A percentile compares a stretch with the other conserved stretches of the same genome.
Evolutionary conservation across 2,888 invertebrate genomes (phyloP).

Genomic region (Sylvicola cinctus): DNA sequence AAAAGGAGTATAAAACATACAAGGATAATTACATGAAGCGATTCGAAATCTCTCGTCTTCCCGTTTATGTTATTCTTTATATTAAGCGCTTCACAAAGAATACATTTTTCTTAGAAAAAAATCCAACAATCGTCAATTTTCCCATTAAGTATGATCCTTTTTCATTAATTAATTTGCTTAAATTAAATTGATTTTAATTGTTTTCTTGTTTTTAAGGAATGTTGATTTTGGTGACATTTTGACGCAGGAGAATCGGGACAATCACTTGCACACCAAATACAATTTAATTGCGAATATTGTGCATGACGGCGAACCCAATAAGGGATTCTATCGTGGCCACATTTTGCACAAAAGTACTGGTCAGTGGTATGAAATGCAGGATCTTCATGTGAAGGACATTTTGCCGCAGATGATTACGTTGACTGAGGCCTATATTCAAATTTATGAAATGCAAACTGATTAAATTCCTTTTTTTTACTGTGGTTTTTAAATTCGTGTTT

Average conservation of each 20-base stretch:
- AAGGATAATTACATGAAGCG: conserved; percentile 96
- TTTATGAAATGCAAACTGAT: conserved; percentile 32
- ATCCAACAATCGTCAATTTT: conserved; percentile 99
- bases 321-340: conserved; percentile 88
- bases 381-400: conserved; percentile 94
- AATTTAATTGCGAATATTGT: conserved; percentile 98
- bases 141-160: conserved; percentile 73
- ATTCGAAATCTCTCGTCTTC: conserved; percentile 84
- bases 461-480: too few species aligned
- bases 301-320: conserved; percentile 90
- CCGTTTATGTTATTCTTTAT: conserved; percentile 87
- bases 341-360: conserved; percentile 74
- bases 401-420: conserved; percentile 98
- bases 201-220: conserved; percentile 41
- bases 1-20: conserved; percentile 98
- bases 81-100: conserved; percentile 98
- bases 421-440: conserved; percentile 96
- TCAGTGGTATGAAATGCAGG: conserved; percentile 85
- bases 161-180: not conserved
- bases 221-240: conserved; percentile 93
- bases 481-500: too few species aligned
- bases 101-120: conserved; percentile 97
- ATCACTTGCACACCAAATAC: conserved; percentile 69
- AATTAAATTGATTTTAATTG: not conserved
- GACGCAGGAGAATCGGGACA: conserved; percentile 59